A percentile compares a stretch with the other conserved stretches of the same genome.
Evolutionary conservation across 2,888 invertebrate genomes (phyloP).

Genomic region (Aleiodes leptofemur): DNA sequence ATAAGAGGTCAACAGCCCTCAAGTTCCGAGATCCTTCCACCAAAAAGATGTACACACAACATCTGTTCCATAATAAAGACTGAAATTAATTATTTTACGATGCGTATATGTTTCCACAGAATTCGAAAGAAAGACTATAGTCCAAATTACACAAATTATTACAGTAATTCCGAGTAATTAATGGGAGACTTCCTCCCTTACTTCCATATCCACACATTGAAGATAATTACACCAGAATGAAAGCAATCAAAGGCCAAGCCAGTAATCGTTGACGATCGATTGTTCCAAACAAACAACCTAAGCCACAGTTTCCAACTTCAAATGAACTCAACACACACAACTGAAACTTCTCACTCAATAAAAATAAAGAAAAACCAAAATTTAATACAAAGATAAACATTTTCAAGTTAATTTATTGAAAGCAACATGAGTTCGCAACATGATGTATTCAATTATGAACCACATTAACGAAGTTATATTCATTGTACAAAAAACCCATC

Average conservation of each 20-base stretch:
- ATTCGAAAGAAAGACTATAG: too few species aligned
- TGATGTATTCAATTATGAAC: neutral
- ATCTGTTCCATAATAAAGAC: too few species aligned
- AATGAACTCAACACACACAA: neutral
- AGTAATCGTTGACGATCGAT: neutral
- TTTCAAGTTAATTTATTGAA: neutral
- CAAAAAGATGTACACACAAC: too few species aligned
- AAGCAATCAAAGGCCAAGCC: constrained; percentile 16
- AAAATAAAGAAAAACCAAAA: neutral
- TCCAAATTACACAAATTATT: too few species aligned
- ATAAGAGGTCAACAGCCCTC: too few species aligned
- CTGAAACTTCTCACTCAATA: neutral
- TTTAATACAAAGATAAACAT: too few species aligned
- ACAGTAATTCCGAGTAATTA: neutral
- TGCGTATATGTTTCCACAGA: too few species aligned
- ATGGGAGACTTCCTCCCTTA: neutral
- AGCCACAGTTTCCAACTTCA: neutral
- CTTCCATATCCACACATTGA: neutral
- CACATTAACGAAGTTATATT: neutral
- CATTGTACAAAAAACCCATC: neutral
- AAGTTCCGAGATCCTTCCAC: too few species aligned
- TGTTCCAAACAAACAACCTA: neutral
- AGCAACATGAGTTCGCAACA: neutral
- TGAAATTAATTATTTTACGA: too few species aligned
- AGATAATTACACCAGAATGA: neutral